These are phyloP conservation scores for Rhincodon typus DNA, from an alignment of 2,797 vertebrate genomes.

Conservation along the genomic window DNA sequence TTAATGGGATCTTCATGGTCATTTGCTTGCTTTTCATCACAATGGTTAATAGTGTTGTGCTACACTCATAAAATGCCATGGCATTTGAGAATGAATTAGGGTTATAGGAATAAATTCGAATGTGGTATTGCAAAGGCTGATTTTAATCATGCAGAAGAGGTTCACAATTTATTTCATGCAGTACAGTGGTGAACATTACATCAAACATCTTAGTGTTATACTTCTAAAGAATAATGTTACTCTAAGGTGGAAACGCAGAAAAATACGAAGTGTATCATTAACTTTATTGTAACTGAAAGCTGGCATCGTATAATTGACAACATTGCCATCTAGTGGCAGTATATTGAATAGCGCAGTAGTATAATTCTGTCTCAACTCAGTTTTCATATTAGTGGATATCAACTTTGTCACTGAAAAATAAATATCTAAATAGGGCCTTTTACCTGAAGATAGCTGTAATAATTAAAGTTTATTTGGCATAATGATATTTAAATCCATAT, in stretches of 20 bases:
- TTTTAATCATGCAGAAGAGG: neutral
- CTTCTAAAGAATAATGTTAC: neutral
- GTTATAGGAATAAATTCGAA: neutral
- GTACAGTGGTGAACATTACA: neutral
- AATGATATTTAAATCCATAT: neutral
- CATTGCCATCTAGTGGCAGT: slow-evolving; percentile 25
- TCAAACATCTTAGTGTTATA: neutral
- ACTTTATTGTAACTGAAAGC: neutral
- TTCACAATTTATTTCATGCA: neutral
- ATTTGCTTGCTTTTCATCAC: neutral
- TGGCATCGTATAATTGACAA: slow-evolving; percentile 20
- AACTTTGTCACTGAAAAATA: neutral
- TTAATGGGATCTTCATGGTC: neutral
- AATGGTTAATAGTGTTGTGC: neutral
- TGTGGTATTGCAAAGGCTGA: neutral
- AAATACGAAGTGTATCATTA: neutral
- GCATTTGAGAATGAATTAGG: neutral
- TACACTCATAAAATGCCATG: neutral
- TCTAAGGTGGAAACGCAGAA: neutral
- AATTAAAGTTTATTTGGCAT: neutral
- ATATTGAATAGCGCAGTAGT: no score
- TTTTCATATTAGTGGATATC: neutral
- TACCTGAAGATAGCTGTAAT: neutral
- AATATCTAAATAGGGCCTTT: neutral
- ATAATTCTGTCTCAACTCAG: neutral